Evolutionary conservation across 2,113 vertebrate genomes (phyloP), one percentile per base, ranked within the genome.

Genomic region (Raphicerus campestris): DNA sequence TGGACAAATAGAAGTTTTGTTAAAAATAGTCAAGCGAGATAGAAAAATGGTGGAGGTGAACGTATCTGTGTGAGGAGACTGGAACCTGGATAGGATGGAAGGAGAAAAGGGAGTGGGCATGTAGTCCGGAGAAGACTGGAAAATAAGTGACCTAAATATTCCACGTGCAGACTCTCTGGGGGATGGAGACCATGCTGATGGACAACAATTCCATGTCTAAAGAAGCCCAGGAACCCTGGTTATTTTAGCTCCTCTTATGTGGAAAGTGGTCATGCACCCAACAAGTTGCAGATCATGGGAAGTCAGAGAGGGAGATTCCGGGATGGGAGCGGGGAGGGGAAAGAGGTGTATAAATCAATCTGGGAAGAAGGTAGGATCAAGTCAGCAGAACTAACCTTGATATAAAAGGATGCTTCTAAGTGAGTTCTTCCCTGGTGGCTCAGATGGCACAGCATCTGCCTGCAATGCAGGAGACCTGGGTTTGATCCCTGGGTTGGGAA

Each of bases 391-490:
- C 4, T 24, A 81, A 24, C 32, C 22, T 82, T 47, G 28, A 78
- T 78, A 28, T 24, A 39, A 88, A 94, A 53, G 24, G 35, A 55
- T 49, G 45, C 16, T 70, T 58, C 13, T 84, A n/a, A 45, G 13
- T n/a, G 58, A 85, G 66, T n/a, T 22, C 66, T 70, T 70, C 19
- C n/a, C 66, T 22, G 66, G 66, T 70, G n/a, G n/a, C n/a, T 70
- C 66, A 70, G n/a, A 70, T 22, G 66, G 66, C 35, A 22, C 10
- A 6, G 19, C 2, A 1, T 39, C 66, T 39, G 10, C 19, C n/a
- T 22, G n/a, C n/a, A 39, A 22, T 39, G n/a, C 0, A 2, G n/a
- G 66, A 39, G 19, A 39, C 10, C 10, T 0, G 0, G n/a, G 66
- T 3, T 70, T 70, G 66, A 70, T 39, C n/a, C 66, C 66, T 39